phyloP scores from a whole-genome alignment of 2,113 vertebrate species.

The Falco punctatus region DNA sequence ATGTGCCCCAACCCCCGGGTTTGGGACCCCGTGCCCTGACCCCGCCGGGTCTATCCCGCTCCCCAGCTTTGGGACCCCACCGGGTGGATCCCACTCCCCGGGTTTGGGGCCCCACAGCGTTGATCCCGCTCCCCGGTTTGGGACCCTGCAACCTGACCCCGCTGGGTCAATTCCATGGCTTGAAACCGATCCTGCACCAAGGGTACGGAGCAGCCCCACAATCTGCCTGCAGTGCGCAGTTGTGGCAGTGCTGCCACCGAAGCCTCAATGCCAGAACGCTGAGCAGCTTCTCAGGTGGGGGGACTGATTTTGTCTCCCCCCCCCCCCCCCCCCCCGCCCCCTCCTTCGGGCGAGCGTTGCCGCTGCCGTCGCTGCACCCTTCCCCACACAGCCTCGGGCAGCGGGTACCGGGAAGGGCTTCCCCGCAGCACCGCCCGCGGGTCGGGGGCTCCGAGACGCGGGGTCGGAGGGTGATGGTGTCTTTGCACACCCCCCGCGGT shows the following conservation, averaged over 20 bases:
- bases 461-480: not conserved
- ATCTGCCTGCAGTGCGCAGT: rapidly evolving
- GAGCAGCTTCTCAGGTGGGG: not conserved
- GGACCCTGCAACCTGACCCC: not conserved
- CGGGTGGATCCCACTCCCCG: too few species aligned
- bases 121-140: not conserved
- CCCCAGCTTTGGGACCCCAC: too few species aligned
- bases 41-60: not conserved
- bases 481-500: not conserved
- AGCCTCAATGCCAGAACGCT: not conserved
- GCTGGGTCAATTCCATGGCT: not conserved
- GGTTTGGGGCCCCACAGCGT: too few species aligned
- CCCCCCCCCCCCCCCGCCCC: too few species aligned
- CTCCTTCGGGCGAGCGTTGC: not conserved
- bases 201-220: rapidly evolving
- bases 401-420: not conserved
- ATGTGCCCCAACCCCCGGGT: rapidly evolving
- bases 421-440: not conserved
- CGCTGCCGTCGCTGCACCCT: not conserved
- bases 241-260: not conserved
- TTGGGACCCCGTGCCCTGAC: not conserved
- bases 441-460: not conserved
- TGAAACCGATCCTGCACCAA: not conserved
- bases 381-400: conserved; percentile 2
- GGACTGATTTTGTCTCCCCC: not conserved